Conservation (phyloP, 2,888 invertebrate species). For the Scaptomyza reducta region DNA sequence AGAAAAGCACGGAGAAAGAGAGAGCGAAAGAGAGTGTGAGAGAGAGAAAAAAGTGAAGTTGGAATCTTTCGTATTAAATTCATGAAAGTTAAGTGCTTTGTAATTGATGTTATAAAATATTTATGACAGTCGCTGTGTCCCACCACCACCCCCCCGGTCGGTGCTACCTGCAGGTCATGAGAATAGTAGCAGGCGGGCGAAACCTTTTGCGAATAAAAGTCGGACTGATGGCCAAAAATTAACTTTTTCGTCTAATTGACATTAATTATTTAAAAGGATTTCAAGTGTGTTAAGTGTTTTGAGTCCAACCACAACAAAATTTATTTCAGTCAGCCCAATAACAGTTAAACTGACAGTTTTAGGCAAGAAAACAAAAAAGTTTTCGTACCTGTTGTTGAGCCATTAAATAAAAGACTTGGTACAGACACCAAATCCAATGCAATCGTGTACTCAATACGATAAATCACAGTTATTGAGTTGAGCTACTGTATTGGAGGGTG, state of each 20-base stretch:
- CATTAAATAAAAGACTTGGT: slow-evolving; percentile 25
- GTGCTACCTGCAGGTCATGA: slow-evolving; percentile 33
- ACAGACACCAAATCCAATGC: slow-evolving; percentile 18
- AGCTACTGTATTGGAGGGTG: not conserved
- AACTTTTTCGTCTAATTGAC: slow-evolving; percentile 78
- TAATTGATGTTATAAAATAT: slow-evolving; percentile 85
- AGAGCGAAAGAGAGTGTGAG: not conserved
- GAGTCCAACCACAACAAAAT: slow-evolving; percentile 11
- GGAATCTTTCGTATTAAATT: slow-evolving; percentile 81
- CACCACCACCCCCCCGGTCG: not conserved
- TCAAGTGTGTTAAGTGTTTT: slow-evolving; percentile 48
- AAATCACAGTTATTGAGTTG: slow-evolving; percentile 21
- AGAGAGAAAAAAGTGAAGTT: slow-evolving; percentile 11
- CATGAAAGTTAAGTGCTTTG: slow-evolving; percentile 84
- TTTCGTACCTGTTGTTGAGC: slow-evolving; percentile 19
- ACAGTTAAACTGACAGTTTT: slow-evolving; percentile 17
- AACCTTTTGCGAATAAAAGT: slow-evolving; percentile 26
- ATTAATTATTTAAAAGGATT: slow-evolving; percentile 83
- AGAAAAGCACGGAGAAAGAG: not conserved
- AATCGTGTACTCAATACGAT: slow-evolving; percentile 14
- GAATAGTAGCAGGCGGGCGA: slow-evolving; percentile 13
- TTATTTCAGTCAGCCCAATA: slow-evolving; percentile 4
- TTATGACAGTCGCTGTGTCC: slow-evolving; percentile 79
- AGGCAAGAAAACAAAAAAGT: slow-evolving; percentile 1
- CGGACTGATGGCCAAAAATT: slow-evolving; percentile 66